These are phyloP conservation scores for Tadarida brasiliensis DNA, from an alignment of 2,797 vertebrate species.

Conservation along the genomic window DNA sequence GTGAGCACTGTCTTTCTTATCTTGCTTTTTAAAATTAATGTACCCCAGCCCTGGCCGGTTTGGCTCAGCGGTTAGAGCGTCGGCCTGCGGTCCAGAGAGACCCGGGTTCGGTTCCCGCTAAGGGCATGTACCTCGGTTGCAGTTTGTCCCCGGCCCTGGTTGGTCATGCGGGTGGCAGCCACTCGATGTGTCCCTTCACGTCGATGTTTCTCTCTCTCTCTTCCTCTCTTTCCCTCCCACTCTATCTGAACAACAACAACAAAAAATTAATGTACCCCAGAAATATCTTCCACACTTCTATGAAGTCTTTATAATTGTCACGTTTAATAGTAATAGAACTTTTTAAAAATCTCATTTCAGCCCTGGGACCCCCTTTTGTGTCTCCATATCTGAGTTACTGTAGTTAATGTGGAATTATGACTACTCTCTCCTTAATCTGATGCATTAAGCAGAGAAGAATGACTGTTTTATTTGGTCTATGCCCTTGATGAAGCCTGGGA, in stretches of 20 bases:
- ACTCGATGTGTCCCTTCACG: no score
- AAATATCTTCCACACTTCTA: background rate
- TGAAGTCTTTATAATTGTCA: background rate
- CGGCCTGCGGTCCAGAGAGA: no score
- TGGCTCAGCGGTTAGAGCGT: no score
- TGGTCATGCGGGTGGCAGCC: no score
- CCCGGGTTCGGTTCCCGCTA: no score
- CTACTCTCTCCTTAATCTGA: background rate
- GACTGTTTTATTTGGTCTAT: background rate
- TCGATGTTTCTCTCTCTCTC: no score
- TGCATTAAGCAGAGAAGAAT: background rate
- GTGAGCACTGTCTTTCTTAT: background rate
- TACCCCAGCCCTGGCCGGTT: no score
- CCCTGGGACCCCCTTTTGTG: background rate
- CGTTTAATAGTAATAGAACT: background rate
- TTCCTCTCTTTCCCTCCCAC: no score
- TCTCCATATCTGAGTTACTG: background rate
- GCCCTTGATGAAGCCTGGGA: background rate
- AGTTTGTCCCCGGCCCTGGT: no score
- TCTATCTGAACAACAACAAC: no score
- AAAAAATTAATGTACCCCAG: background rate
- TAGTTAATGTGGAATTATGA: background rate
- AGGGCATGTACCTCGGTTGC: no score
- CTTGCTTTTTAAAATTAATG: background rate
- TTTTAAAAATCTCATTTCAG: background rate